Conservation (phyloP, 2,797 vertebrate species). For the Pangasius mekongensis region DNA sequence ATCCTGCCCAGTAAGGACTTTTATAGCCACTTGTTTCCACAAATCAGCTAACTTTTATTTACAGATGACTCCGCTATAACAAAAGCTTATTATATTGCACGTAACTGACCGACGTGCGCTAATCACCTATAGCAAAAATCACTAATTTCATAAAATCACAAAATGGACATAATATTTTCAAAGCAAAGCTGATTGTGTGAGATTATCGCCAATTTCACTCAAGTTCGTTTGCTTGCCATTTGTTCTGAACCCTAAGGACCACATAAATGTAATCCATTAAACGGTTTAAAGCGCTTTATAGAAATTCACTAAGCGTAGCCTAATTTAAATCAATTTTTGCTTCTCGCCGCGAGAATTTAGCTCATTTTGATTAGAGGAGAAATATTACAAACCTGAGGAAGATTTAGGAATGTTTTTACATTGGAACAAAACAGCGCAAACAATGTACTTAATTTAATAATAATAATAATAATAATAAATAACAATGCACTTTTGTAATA, state of each 20-base stretch:
- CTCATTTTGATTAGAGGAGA: neutral
- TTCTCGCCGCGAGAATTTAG: neutral
- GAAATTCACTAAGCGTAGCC: conserved; percentile 14
- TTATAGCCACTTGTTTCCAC: conserved; percentile 17
- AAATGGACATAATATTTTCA: neutral
- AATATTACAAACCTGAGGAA: conserved; percentile 1
- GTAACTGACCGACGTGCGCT: neutral
- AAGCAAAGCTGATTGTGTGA: neutral
- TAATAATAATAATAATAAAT: neutral
- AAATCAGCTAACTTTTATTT: conserved; percentile 16
- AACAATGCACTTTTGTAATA: neutral
- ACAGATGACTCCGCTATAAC: neutral
- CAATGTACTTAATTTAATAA: neutral
- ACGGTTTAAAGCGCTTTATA: conserved; percentile 30
- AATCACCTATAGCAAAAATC: neutral
- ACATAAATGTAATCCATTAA: conserved; percentile 31
- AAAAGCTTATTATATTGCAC: neutral
- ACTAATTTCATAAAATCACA: neutral
- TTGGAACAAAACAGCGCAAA: neutral
- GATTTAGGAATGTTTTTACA: neutral
- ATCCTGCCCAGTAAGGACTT: conserved; percentile 21
- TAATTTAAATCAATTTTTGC: conserved; percentile 32
- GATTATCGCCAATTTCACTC: neutral
- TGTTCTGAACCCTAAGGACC: conserved; percentile 14
- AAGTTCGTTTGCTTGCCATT: conserved; percentile 11